Base-by-base conservation (phyloP, 2,797 vertebrate species). In the Myotis daubentonii region DNA sequence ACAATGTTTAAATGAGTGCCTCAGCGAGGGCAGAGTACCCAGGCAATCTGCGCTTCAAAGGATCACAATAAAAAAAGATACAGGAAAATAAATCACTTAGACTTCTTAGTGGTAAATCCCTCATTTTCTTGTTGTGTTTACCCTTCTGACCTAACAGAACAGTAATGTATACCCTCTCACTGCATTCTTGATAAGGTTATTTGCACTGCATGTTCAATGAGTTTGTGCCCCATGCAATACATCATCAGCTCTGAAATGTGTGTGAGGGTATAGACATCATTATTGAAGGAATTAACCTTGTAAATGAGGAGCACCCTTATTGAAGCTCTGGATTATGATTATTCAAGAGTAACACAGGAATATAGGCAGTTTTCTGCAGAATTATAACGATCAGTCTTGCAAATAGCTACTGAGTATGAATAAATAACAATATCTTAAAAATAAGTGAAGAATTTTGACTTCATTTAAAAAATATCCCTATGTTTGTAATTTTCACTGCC, bases 211-310 rank as follows among this genome's bases (percentile, higher is more conserved):
- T 88, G 68, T 11, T 49, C 92, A 90, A 94, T 95, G 78, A 95
- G 70, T 86, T 83, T 95, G 72, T 87, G 87, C 81, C 87, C 55
- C 36, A 22, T 80, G 82, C 41, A 92, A 94, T 97, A 94, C 90
- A 90, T 94, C 55, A 47, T 86, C 36, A 36, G 66, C 60, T 92
- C 88, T 88, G 75, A 90, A 96, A 91, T 80, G 62, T 83, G 65
- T 71, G 51, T 93, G 82, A 93, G 41, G 44, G 33, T 91, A 13
- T 33, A 93, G 84, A 86, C 72, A 66, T 90, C 16, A 53, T 95
- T 95, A 94, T 36, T 92, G 70, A 53, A 92, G 5, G 70, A 96
- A 95, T 96, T 97, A 97, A 97, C 96, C 93, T 97, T 97, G 87
- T 93, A 97, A 95, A 95, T 86, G 85, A 95, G 70, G 87, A 95